These are phyloP conservation scores for Phocoena sinus DNA, from an alignment of 2,113 vertebrate genomes.

Conservation along the genomic window DNA sequence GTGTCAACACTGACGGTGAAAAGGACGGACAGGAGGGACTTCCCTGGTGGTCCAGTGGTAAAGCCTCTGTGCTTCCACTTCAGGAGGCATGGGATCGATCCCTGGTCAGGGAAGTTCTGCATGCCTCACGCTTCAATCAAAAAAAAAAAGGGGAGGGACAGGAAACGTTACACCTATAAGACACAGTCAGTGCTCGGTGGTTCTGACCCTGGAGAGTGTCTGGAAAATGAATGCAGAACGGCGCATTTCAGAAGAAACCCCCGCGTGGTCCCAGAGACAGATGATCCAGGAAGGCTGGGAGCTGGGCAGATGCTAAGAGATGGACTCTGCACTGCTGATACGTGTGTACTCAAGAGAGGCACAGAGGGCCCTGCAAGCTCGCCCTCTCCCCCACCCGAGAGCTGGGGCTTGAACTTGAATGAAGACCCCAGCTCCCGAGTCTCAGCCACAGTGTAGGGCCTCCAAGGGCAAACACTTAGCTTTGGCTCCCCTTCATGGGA, in stretches of 20 bases:
- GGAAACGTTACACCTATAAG: neutral
- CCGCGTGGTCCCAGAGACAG: neutral
- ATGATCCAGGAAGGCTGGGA: neutral
- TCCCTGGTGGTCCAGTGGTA: too few species aligned
- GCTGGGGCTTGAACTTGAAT: neutral
- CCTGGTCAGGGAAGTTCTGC: too few species aligned
- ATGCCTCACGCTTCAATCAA: too few species aligned
- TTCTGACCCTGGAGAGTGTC: neutral
- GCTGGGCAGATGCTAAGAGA: neutral
- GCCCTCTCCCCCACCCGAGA: neutral
- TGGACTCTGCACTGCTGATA: neutral
- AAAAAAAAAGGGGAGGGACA: neutral
- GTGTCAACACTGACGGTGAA: neutral
- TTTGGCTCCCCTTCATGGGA: neutral
- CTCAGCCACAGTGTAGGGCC: neutral
- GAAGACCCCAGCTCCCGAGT: neutral
- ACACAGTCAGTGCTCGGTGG: neutral
- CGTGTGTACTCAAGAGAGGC: fast-evolving
- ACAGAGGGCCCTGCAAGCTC: neutral
- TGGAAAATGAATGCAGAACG: neutral
- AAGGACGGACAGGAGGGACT: neutral
- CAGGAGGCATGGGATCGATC: too few species aligned
- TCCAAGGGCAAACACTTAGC: neutral
- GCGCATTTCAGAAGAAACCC: neutral
- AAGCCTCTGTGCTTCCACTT: too few species aligned